Evolutionary conservation across 1,140 invertebrate species (phyloP), one percentile per base, ranked within the genome.

Genomic region (Hyles euphorbiae): DNA sequence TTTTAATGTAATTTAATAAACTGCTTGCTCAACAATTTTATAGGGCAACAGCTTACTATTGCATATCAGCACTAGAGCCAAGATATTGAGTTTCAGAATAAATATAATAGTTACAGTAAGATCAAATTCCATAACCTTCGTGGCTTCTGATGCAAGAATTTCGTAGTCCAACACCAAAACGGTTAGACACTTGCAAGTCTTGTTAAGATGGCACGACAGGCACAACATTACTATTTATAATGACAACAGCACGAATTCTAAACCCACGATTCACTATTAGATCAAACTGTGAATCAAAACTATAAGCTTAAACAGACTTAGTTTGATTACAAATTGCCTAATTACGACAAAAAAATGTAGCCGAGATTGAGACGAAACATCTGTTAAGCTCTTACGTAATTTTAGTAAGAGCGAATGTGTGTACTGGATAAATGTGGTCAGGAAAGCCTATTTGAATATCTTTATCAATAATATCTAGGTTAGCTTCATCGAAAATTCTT

Each of bases 381-480:
- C 22, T 22, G 22, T 22, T 22, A 2, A 22, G 22, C 22, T 22
- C 8, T 40, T 40, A 40, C 36, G 36, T 40, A 40, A 40, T 8
- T 40, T 8, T 40, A 81, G 90, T 92, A 51, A 98, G 90, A 32
- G 96, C 96, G 91, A 98, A 96, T 94, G 97, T 97, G 77, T 95
- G 93, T 44, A 99, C 97, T 67, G 95, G 93, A 90, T 95, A 99
- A 51, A 99, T 90, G 11, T 94, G 95, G 81, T 93, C 93, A 1
- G 98, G 98, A 81, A 99, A 98, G 76, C 94, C 94, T 59, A 90
- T 91, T 90, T 99, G 98, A 76, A 94, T 92, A 48, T 93, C 88
- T 70, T 94, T 91, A 73, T 93, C 92, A 1, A 97, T 78, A 53
- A 97, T 91, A 57, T 91, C 86, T 45, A 99, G 89, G 44, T 93